phyloP scores from a whole-genome alignment of 1,140 invertebrate genomes.

The Drosophila gunungcola region DNA sequence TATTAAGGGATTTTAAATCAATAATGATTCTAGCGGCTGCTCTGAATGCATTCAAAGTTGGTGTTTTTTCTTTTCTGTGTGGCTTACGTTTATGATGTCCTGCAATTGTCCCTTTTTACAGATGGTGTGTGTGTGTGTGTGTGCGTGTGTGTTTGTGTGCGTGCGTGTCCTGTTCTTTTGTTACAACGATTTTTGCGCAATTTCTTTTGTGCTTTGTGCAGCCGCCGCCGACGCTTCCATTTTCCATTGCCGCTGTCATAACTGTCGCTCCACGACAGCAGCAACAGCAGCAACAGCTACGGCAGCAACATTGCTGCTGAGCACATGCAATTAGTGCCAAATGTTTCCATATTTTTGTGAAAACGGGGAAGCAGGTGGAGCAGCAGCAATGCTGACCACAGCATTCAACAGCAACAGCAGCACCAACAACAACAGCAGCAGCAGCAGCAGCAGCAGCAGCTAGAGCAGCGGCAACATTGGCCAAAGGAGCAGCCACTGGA shows the following conservation, averaged over 20 bases:
- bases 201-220: conserved; percentile 78
- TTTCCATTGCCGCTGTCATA: conserved; percentile 70
- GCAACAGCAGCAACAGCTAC: conserved; percentile 23
- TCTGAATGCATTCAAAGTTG: not conserved
- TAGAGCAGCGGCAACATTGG: conserved; percentile 17
- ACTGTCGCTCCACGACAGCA: conserved; percentile 66
- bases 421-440: conserved; percentile 5
- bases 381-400: conserved; percentile 51
- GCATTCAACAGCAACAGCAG: conserved; percentile 50
- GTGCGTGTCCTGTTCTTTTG: conserved; percentile 71
- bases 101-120: conserved; percentile 73
- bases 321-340: conserved; percentile 82
- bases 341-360: conserved; percentile 80
- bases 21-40: too few species aligned
- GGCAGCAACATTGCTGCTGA: conserved; percentile 63
- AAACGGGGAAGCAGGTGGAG: conserved; percentile 25
- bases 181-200: conserved; percentile 81
- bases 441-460: conserved; percentile 10
- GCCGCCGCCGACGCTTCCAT: conserved; percentile 41
- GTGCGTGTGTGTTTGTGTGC: conserved; percentile 23
- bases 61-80: conserved; percentile 34
- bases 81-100: conserved; percentile 76
- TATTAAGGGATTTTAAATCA: too few species aligned
- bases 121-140: too few species aligned
- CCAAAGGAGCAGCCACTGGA: conserved; percentile 46